A percentile compares a stretch with the other conserved stretches of the same genome.
Evolutionary conservation across 2,888 invertebrate genomes (phyloP).

Genomic region (Caenorhabditis sp.): DNA sequence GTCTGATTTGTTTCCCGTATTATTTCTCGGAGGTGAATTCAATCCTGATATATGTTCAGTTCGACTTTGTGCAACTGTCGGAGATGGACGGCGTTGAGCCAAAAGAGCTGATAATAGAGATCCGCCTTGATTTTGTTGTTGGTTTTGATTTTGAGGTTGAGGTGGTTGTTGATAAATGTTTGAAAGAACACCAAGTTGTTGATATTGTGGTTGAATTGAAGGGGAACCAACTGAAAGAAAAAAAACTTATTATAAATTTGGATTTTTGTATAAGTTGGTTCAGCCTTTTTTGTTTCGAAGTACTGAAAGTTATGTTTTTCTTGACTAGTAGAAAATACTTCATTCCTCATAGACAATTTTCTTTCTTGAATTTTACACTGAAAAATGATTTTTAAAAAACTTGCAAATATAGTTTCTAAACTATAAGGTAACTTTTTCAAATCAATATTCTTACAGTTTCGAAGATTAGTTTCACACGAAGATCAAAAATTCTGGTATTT

Average conservation of each 20-base stretch:
- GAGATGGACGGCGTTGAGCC: conserved; percentile 56
- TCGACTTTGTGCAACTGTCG: conserved; percentile 64
- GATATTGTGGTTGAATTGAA: neutral
- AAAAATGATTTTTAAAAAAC: neutral
- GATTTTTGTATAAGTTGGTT: too few relatives aligned
- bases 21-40: conserved; percentile 43
- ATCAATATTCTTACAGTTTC: too few relatives aligned
- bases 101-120: conserved; percentile 46
- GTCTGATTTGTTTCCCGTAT: conserved; percentile 46
- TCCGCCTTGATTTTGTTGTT: conserved; percentile 19
- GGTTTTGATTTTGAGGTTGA: neutral
- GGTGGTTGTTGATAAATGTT: too few relatives aligned
- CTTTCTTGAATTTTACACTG: too few relatives aligned
- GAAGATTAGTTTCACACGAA: too few relatives aligned
- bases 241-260: too few relatives aligned
- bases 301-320: too few relatives aligned
- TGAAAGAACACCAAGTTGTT: too few relatives aligned
- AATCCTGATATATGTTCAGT: conserved; percentile 66
- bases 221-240: conserved; percentile 1
- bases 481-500: too few relatives aligned
- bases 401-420: neutral
- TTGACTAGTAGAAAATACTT: too few relatives aligned
- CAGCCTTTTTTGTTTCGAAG: too few relatives aligned
- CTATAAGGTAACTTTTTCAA: neutral
- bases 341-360: too few relatives aligned